These are phyloP conservation scores for Perca schrenkii DNA, from an alignment of 2,113 vertebrate species.

Conservation along the genomic window DNA sequence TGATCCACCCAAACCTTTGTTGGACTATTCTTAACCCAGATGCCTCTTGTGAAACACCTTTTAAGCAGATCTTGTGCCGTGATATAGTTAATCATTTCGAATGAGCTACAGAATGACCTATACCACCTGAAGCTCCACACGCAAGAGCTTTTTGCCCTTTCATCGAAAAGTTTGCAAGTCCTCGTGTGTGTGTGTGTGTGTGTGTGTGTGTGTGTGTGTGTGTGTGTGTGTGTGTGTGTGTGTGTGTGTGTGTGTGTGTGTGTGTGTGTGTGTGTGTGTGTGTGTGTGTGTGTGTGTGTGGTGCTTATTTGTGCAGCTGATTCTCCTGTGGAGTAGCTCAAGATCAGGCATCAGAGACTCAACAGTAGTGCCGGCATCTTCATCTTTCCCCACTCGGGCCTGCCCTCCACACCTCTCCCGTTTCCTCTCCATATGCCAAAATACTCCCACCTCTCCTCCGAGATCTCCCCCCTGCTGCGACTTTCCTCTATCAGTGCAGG, in stretches of 20 bases:
- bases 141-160: constrained; percentile 29
- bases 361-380: constrained; percentile 41
- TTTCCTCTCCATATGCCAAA: constrained; percentile 62
- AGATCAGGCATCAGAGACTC: constrained; percentile 55
- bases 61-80: constrained; percentile 13
- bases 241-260: constrained; percentile 9
- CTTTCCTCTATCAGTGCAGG: constrained; percentile 11
- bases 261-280: background rate
- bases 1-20: constrained; percentile 46
- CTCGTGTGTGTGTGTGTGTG: background rate
- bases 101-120: constrained; percentile 19
- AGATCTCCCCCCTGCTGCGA: constrained; percentile 26
- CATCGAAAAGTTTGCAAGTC: constrained; percentile 20
- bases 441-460: constrained; percentile 5
- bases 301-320: constrained; percentile 75
- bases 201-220: background rate
- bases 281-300: constrained; percentile 9
- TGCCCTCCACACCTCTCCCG: constrained; percentile 36
- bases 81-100: constrained; percentile 20
- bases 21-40: constrained; percentile 40
- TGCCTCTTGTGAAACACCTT: constrained; percentile 38
- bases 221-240: constrained; percentile 18
- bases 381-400: constrained; percentile 23
- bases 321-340: constrained; percentile 61
- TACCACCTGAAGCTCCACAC: constrained; percentile 16